Percentiles rank a stretch among this genome's conserved stretches.
Evolutionary conservation across 2,888 invertebrate genomes (phyloP).

Genomic region (Isotomurus palustris): DNA sequence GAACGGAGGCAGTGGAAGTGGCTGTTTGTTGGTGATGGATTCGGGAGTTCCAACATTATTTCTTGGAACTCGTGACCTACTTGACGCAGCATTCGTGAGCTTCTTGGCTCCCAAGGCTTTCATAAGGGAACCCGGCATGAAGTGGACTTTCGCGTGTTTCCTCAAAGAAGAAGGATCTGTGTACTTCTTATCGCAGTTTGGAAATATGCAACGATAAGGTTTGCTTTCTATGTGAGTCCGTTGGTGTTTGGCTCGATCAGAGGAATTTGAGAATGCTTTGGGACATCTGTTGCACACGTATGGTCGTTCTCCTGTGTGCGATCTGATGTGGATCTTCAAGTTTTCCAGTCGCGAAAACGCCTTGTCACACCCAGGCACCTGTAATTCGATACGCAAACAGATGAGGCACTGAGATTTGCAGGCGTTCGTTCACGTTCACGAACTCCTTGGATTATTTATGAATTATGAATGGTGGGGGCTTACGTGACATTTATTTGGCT

Average conservation of each 20-base stretch:
- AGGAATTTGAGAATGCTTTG: slow-evolving; percentile 97
- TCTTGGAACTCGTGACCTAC: too few species aligned
- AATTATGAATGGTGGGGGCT: slow-evolving; percentile 52
- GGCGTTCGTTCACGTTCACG: background rate
- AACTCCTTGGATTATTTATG: background rate
- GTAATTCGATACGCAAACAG: slow-evolving; percentile 53
- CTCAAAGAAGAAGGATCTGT: slow-evolving; percentile 37
- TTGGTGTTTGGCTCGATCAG: slow-evolving; percentile 97
- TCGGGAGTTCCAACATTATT: too few species aligned
- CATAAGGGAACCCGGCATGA: too few species aligned
- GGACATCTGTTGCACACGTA: slow-evolving; percentile 92
- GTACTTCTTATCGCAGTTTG: slow-evolving; percentile 38
- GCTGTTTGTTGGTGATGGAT: too few species aligned
- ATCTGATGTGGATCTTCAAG: slow-evolving; percentile 92
- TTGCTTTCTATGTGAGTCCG: slow-evolving; percentile 87
- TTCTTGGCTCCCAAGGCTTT: too few species aligned
- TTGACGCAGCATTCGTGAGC: too few species aligned
- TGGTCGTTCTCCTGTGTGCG: slow-evolving; percentile 93
- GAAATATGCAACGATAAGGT: slow-evolving; percentile 36
- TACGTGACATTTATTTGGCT: slow-evolving; percentile 95
- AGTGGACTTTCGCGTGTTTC: slow-evolving; percentile 38
- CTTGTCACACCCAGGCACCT: slow-evolving; percentile 92
- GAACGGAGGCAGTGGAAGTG: too few species aligned
- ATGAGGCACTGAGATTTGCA: too few species aligned
- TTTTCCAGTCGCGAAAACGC: slow-evolving; percentile 96